These are phyloP conservation scores for Hemithea aestivaria DNA, from an alignment of 2,888 invertebrate species.

Conservation along the genomic window DNA sequence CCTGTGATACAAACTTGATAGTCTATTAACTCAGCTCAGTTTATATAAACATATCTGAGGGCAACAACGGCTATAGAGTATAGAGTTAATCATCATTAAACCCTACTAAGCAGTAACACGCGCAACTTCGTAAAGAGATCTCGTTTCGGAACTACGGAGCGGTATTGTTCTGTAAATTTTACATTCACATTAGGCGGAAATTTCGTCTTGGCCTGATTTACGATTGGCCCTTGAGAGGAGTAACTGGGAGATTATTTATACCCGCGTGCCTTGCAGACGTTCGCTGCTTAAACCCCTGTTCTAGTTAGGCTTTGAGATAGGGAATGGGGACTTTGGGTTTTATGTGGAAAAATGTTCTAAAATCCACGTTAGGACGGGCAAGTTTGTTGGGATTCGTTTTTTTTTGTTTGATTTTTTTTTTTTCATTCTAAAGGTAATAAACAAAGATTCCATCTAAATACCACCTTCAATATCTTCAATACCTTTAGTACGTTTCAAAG, in stretches of 20 bases:
- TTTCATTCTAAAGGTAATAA: no score
- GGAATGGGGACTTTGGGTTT: not conserved
- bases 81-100: slow-evolving; percentile 43
- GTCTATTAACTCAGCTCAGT: slow-evolving; percentile 14
- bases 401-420: no score
- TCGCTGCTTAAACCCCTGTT: slow-evolving; percentile 14
- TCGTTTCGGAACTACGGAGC: slow-evolving; percentile 44
- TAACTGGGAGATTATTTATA: slow-evolving; percentile 67
- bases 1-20: slow-evolving; percentile 6
- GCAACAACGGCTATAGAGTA: slow-evolving; percentile 20
- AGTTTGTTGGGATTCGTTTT: no score
- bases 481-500: no score
- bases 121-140: slow-evolving; percentile 50
- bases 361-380: no score
- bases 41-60: slow-evolving; percentile 20
- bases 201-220: slow-evolving; percentile 65
- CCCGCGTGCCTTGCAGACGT: slow-evolving; percentile 50
- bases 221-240: slow-evolving; percentile 53
- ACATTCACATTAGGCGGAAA: slow-evolving; percentile 65
- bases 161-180: slow-evolving; percentile 62
- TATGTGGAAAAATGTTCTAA: no score
- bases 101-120: slow-evolving; percentile 47
- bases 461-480: no score
- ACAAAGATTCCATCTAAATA: no score
- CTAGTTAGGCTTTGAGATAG: slow-evolving; percentile 15